Evolutionary conservation across 2,797 vertebrate species (phyloP).

Genomic region (Danio kyathit): DNA sequence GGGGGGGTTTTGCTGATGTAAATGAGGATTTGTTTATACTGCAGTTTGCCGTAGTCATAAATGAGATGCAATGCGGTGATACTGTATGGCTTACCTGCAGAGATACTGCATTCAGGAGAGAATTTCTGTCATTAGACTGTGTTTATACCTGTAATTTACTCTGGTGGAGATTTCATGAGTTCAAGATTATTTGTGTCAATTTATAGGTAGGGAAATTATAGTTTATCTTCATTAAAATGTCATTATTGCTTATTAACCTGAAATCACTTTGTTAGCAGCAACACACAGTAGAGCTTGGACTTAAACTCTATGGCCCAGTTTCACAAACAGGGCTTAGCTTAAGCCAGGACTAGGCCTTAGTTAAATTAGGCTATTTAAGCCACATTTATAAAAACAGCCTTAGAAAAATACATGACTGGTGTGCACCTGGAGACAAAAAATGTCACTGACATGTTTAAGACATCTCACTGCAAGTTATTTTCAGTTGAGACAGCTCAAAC

Average conservation of each 20-base stretch:
- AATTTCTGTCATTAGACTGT: background rate
- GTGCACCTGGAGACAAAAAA: too few species aligned
- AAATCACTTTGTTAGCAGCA: background rate
- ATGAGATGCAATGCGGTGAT: slow-evolving; percentile 4
- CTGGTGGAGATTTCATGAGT: background rate
- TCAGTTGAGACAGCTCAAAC: too few species aligned
- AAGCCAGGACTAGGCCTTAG: too few species aligned
- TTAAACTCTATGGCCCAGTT: too few species aligned
- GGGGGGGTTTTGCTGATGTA: background rate
- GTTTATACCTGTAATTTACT: background rate
- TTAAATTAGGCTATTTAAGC: too few species aligned
- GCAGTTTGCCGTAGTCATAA: slow-evolving; percentile 5
- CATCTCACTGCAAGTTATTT: too few species aligned
- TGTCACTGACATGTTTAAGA: too few species aligned
- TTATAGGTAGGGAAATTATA: background rate
- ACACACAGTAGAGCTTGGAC: too few species aligned
- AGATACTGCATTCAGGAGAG: slow-evolving; percentile 4
- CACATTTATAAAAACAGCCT: too few species aligned
- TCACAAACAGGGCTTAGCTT: too few species aligned
- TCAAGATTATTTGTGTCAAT: background rate
- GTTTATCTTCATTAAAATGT: background rate
- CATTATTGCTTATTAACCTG: background rate
- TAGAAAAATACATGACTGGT: too few species aligned
- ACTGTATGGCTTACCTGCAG: background rate
- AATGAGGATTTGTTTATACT: slow-evolving; percentile 8